These are phyloP conservation scores for Aricia artaxerxes DNA, from an alignment of 2,888 invertebrate genomes.

Conservation along the genomic window DNA sequence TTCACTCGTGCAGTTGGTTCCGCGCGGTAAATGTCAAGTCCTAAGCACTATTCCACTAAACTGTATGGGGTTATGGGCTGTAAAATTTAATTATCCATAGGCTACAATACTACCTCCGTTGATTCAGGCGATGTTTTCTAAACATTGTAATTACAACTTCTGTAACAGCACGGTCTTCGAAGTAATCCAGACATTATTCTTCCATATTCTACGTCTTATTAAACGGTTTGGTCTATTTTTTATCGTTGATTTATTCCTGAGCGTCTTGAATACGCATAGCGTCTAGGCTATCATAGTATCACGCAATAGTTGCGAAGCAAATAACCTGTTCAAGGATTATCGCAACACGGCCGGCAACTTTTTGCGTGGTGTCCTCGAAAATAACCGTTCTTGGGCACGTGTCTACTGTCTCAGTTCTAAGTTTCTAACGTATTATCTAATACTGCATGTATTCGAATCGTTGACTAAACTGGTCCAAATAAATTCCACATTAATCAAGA, in stretches of 20 bases:
- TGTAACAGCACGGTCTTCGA: background rate
- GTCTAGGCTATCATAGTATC: background rate
- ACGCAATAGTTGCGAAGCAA: constrained; percentile 13
- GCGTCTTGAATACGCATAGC: background rate
- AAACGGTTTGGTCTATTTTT: background rate
- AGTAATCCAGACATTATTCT: background rate
- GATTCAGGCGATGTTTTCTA: background rate
- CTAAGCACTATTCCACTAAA: background rate
- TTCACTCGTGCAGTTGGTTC: constrained; percentile 13
- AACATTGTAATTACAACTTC: background rate
- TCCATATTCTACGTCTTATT: no score
- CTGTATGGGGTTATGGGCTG: background rate
- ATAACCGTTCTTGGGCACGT: constrained; percentile 7
- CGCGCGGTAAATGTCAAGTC: constrained; percentile 17
- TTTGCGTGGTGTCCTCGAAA: constrained; percentile 27
- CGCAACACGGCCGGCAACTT: constrained; percentile 20
- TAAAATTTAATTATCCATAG: background rate
- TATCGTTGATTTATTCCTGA: background rate
- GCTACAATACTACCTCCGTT: background rate
- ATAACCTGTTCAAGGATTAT: constrained; percentile 21
- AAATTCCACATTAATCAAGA: background rate
- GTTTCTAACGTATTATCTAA: background rate
- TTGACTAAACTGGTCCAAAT: background rate
- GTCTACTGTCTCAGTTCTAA: background rate
- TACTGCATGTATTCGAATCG: background rate